Evolutionary conservation across 2,797 vertebrate species (phyloP).

Genomic region (Bradypus variegatus): DNA sequence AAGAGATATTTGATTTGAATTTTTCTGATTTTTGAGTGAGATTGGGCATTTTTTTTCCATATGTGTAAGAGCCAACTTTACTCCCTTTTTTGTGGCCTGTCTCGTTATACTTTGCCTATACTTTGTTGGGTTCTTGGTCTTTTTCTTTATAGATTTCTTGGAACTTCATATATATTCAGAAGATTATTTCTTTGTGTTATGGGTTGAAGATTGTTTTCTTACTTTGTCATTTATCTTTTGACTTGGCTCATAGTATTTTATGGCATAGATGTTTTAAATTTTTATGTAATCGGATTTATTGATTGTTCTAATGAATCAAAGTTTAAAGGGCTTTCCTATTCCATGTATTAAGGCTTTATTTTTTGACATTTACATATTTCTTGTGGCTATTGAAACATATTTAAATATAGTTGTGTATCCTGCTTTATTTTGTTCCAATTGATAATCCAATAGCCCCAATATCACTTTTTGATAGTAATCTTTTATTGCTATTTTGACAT

Average conservation of each 20-base stretch:
- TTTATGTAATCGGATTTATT: neutral
- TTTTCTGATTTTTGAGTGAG: slow-evolving; percentile 35
- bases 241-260: neutral
- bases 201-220: neutral
- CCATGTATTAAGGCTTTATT: neutral
- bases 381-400: neutral
- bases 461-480: neutral
- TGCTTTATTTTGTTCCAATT: slow-evolving; percentile 13
- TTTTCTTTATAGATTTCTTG: slow-evolving; percentile 10
- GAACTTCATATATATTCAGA: neutral
- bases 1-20: slow-evolving; percentile 2
- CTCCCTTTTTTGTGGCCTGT: neutral
- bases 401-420: neutral
- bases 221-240: neutral
- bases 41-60: slow-evolving; percentile 17
- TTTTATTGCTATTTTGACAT: neutral
- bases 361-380: neutral
- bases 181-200: neutral
- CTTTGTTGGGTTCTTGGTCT: neutral
- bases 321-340: neutral
- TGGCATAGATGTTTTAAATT: neutral
- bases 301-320: neutral
- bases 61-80: neutral
- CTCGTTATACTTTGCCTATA: neutral
- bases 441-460: neutral